Percentiles rank a stretch among this genome's conserved stretches.
phyloP scores from a whole-genome alignment of 1,140 invertebrate species.

The Bombus waltoni region DNA sequence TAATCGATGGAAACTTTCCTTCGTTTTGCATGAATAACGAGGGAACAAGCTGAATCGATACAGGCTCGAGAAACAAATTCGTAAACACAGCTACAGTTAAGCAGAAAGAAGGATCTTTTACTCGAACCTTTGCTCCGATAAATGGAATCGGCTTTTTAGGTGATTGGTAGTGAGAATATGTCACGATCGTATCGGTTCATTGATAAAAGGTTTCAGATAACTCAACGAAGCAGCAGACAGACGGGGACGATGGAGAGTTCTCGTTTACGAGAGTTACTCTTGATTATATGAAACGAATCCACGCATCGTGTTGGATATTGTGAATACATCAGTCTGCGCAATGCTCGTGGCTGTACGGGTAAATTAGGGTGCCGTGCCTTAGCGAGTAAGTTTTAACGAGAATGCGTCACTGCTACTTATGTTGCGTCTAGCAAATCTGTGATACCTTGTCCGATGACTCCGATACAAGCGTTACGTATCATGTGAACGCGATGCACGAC shows the following conservation, averaged over 20 bases:
- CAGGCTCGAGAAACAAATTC: background rate
- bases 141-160: background rate
- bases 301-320: background rate
- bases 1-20: background rate
- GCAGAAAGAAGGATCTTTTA: background rate
- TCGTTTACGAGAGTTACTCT: background rate
- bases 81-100: background rate
- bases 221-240: no score
- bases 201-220: background rate
- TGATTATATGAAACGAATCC: conserved; percentile 17
- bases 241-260: background rate
- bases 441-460: background rate
- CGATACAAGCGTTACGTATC: no score
- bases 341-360: background rate
- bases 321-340: background rate
- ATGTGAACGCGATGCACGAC: background rate
- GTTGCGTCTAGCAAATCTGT: background rate
- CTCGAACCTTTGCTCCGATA: background rate
- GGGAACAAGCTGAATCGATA: background rate
- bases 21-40: background rate
- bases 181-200: background rate
- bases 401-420: no score
- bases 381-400: background rate
- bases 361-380: background rate
- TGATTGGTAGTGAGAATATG: background rate